Conservation (phyloP, 37 sponge, comb jelly and placozoan species). For the Crambe crambe region DNA sequence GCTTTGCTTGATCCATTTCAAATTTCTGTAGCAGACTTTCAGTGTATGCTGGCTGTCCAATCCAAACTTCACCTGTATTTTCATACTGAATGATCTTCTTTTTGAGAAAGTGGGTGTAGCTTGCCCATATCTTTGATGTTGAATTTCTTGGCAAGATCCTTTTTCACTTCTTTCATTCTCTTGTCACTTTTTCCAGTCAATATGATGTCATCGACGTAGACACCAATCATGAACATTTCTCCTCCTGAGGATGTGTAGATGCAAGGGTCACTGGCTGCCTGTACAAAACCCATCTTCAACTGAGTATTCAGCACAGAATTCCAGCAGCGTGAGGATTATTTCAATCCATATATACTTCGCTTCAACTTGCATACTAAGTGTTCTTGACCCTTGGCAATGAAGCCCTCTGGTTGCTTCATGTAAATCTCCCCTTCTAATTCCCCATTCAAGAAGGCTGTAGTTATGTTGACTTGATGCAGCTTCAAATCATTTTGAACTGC, state of each 20-base stretch:
- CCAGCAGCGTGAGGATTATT: constrained; percentile 53
- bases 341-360: constrained; percentile 34
- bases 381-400: constrained; percentile 16
- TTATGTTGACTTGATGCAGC: background rate
- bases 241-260: constrained; percentile 16
- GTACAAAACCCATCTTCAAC: constrained; percentile 58
- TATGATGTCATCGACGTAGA: constrained; percentile 31
- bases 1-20: constrained; percentile 44
- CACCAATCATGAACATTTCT: constrained; percentile 17
- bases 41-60: too few species aligned
- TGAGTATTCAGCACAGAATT: constrained; percentile 46
- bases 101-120: constrained; percentile 43
- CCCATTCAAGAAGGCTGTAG: constrained; percentile 1
- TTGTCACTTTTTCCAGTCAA: constrained; percentile 36
- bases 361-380: constrained; percentile 24
- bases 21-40: constrained; percentile 15
- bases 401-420: constrained; percentile 14
- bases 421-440: background rate
- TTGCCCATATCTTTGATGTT: constrained; percentile 53
- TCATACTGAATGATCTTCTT: constrained; percentile 41
- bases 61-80: constrained; percentile 21
- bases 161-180: constrained; percentile 29
- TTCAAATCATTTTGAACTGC: background rate
- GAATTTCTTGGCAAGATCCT: constrained; percentile 27
- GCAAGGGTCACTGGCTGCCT: constrained; percentile 58